Evolutionary conservation across 37 sponge, comb jelly and placozoan species (phyloP).

Genomic region (Crambe crambe): DNA sequence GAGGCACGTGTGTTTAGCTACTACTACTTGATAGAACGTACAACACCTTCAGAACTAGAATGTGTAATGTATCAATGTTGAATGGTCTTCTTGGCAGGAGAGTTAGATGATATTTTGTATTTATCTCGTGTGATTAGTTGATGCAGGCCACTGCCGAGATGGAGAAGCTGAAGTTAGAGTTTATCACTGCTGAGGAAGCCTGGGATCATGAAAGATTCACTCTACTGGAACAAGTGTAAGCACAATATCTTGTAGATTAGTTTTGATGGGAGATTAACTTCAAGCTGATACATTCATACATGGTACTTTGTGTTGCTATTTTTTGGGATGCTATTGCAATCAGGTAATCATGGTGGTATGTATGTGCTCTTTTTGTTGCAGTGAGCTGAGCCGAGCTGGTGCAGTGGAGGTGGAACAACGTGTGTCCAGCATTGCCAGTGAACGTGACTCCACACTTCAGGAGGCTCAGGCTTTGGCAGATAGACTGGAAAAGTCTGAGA

Average conservation of each 20-base stretch:
- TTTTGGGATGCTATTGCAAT: no score
- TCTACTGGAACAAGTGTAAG: slow-evolving; percentile 43
- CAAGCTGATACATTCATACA: no score
- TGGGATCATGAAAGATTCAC: slow-evolving; percentile 33
- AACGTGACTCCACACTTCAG: slow-evolving; percentile 44
- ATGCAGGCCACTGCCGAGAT: slow-evolving; percentile 6
- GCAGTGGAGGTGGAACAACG: slow-evolving; percentile 2
- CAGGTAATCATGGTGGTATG: background rate
- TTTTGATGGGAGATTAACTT: no score
- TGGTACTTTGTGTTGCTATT: no score
- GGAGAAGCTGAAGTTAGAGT: slow-evolving; percentile 13
- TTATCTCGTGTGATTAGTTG: no score
- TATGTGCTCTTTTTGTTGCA: background rate
- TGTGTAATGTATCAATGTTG: no score
- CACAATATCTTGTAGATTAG: no score
- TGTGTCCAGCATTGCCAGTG: background rate
- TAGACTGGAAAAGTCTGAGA: slow-evolving; percentile 17
- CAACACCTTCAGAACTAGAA: no score
- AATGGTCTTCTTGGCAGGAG: no score
- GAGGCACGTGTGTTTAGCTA: background rate
- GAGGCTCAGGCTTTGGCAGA: slow-evolving; percentile 51
- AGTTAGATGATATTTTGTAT: no score
- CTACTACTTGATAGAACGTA: no score
- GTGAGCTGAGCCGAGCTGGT: slow-evolving; percentile 31
- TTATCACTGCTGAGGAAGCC: background rate